phyloP scores from a whole-genome alignment of 2,797 vertebrate genomes.

The Trachops cirrhosus region DNA sequence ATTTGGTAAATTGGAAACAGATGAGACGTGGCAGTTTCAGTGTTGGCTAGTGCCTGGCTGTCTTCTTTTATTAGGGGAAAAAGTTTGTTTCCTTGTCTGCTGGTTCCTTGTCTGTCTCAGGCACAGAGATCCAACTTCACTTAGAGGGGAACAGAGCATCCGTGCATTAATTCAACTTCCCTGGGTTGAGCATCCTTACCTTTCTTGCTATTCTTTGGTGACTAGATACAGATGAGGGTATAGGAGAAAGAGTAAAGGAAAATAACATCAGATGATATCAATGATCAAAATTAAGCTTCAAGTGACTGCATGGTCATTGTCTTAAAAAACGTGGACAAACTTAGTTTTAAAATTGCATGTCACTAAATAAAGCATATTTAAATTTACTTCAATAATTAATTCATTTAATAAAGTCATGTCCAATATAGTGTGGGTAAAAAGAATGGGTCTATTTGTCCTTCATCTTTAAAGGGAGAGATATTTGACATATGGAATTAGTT shows the following conservation, averaged over 20 bases:
- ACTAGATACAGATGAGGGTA: background rate
- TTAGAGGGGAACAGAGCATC: background rate
- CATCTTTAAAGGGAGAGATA: background rate
- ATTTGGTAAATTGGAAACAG: background rate
- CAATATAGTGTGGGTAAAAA: background rate
- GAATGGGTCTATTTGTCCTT: background rate
- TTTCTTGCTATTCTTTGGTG: background rate
- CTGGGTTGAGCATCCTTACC: background rate
- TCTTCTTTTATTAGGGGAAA: background rate
- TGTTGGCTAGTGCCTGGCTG: background rate
- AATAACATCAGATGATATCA: background rate
- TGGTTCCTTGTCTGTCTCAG: background rate
- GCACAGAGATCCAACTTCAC: background rate
- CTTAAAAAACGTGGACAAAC: background rate
- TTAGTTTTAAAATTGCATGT: background rate
- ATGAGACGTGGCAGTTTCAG: background rate
- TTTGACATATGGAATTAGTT: background rate
- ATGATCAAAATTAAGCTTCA: background rate
- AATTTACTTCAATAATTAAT: background rate
- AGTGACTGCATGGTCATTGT: background rate
- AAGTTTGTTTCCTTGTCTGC: background rate
- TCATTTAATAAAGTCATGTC: background rate
- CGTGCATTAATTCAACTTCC: background rate
- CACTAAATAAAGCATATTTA: background rate
- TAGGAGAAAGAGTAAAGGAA: background rate